Percentiles rank a stretch among this genome's conserved stretches.
phyloP scores from a whole-genome alignment of 2,888 invertebrate species.

The Drosophila prolongata region DNA sequence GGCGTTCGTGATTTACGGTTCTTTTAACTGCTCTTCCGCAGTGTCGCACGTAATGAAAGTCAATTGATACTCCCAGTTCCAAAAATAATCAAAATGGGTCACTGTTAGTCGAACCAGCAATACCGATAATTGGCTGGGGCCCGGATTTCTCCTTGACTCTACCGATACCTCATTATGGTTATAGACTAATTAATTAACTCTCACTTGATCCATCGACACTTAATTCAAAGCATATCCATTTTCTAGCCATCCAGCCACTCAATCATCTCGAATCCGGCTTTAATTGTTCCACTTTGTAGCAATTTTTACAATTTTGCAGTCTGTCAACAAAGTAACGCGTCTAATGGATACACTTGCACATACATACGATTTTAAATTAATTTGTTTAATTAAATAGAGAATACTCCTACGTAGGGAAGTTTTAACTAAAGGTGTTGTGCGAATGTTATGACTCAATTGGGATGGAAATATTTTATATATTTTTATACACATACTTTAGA shows the following conservation, averaged over 20 bases:
- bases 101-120: slow-evolving; percentile 32
- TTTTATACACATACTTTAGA: too few species aligned
- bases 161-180: slow-evolving; percentile 55
- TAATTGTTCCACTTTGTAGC: slow-evolving; percentile 68
- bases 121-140: slow-evolving; percentile 27
- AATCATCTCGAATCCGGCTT: slow-evolving; percentile 67
- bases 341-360: slow-evolving; percentile 9
- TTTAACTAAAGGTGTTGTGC: too few species aligned
- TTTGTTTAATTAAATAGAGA: too few species aligned
- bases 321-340: slow-evolving; percentile 4
- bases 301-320: slow-evolving; percentile 46
- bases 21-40: slow-evolving; percentile 59
- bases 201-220: slow-evolving; percentile 59
- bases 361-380: too few species aligned
- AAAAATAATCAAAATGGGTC: slow-evolving; percentile 58
- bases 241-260: slow-evolving; percentile 29
- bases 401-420: too few species aligned
- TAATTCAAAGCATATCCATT: slow-evolving; percentile 48
- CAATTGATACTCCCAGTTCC: slow-evolving; percentile 21
- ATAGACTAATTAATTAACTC: slow-evolving; percentile 63
- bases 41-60: slow-evolving; percentile 56
- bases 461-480: too few species aligned
- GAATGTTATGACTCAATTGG: too few species aligned
- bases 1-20: slow-evolving; percentile 64
- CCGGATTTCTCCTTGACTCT: slow-evolving; percentile 54